Conservation (phyloP, 53 echinoderm and acorn worm species). For the Henricia sp. region DNA sequence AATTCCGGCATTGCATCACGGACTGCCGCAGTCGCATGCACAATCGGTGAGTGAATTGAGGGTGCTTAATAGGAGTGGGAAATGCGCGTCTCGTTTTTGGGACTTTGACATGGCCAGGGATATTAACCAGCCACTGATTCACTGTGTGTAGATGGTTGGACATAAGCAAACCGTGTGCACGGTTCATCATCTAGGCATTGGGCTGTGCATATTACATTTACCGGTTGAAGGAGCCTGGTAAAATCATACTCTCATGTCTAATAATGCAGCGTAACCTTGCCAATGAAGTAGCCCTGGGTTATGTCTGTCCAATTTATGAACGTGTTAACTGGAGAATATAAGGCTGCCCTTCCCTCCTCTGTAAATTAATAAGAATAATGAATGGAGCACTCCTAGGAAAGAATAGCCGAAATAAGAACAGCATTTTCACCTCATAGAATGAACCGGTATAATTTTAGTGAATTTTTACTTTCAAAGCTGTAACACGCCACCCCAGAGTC, state of each 20-base stretch:
- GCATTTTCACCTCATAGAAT: too few species aligned
- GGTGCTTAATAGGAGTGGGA: not conserved
- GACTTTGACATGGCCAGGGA: not conserved
- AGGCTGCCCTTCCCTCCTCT: too few species aligned
- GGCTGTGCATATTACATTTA: constrained; percentile 46
- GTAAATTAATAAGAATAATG: too few species aligned
- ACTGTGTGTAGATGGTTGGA: not conserved
- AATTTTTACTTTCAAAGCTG: too few species aligned
- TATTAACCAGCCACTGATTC: not conserved
- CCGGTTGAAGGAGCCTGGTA: not conserved
- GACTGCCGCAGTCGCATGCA: constrained; percentile 1
- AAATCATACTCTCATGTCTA: constrained; percentile 22
- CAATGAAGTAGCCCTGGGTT: constrained; percentile 23
- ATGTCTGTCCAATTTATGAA: not conserved
- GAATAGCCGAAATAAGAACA: too few species aligned
- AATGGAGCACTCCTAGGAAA: too few species aligned
- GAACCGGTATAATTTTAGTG: too few species aligned
- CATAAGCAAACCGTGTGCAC: not conserved
- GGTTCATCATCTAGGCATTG: constrained; percentile 14
- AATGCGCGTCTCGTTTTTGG: not conserved
- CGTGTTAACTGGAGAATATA: not conserved
- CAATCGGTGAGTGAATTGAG: too few species aligned
- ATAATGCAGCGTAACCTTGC: constrained; percentile 28
- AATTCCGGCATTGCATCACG: not conserved
- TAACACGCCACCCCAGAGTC: too few species aligned